phyloP scores from a whole-genome alignment of 2,113 vertebrate genomes.

The Emydura subglobosa region DNA sequence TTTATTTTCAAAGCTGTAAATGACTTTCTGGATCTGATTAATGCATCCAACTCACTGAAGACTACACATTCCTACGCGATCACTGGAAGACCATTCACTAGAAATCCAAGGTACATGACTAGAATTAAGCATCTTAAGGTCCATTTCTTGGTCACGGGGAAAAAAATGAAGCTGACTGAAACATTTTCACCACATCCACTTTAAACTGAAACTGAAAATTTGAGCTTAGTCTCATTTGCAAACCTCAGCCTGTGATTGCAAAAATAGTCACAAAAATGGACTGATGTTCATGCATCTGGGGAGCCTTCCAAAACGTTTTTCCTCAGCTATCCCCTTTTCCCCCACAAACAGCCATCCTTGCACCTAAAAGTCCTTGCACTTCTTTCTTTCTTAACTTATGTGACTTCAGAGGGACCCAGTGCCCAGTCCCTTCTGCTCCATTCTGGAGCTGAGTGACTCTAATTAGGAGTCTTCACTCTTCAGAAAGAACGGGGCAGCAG shows the following conservation, averaged over 20 bases:
- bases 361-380: neutral
- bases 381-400: neutral
- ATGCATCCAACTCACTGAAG: neutral
- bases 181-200: neutral
- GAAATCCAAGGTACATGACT: neutral
- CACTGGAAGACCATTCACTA: neutral
- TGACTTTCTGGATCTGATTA: neutral
- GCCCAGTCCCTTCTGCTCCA: neutral
- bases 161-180: neutral
- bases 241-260: neutral
- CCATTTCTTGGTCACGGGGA: neutral
- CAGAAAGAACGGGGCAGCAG: neutral
- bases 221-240: neutral
- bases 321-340: neutral
- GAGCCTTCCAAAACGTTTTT: neutral
- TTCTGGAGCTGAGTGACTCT: neutral
- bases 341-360: neutral
- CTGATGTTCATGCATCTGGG: neutral
- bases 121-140: neutral
- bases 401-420: neutral
- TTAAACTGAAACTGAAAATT: neutral
- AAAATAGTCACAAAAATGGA: rapidly evolving
- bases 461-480: neutral
- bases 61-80: neutral
- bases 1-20: neutral